Base-by-base conservation (phyloP, 2,888 invertebrate species). In the Ophioninae sp. region DNA sequence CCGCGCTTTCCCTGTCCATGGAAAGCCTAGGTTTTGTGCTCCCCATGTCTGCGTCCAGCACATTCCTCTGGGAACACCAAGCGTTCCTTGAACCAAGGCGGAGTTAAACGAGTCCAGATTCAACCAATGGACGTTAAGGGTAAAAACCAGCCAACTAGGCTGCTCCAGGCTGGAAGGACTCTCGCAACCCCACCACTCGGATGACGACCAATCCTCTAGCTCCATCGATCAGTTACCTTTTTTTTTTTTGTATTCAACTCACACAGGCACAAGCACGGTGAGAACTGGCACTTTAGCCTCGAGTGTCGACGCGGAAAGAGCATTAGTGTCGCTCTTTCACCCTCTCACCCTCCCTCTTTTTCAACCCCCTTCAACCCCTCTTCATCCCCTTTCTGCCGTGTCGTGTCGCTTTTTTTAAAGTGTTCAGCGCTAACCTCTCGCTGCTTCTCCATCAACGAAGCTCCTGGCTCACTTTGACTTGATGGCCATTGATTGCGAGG, bases 301-400 rank as follows among this genome's bases (percentile, higher is more conserved):
- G 90, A 91, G 92, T 91, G 91, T 90, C 92, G 91, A 92, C 91
- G 90, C 88, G 90, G 51, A 91, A 90, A 90, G 90, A 87, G 90
- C 91, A 92, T 93, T 92, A 93, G 92, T 87, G 90, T 89, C 89
- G 89, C 89, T 91, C 91, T 72, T 79, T 75, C 61, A 67, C 56
- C 67, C 64, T 65, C 75, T 81, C 84, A 69, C 67, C 77, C 67
- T 63, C 44, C 23, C 61, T 74, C 69, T 30, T 59, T 80, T 71
- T 74, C 72, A 79, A 82, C 67, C 68, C 75, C 69, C 68, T 56
- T 22, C 64, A 72, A 22, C 59, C 80, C 81, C 79, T 84, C 72
- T 79, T 30, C 30, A 30, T 30, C 30, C 51, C 13, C 61, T 78
- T 71, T 68, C 17, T 64, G 6, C 64, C 30, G 68, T 39, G 51